Conservation (phyloP, 1,140 invertebrate genomes). For the Dufourea novaeangliae region DNA sequence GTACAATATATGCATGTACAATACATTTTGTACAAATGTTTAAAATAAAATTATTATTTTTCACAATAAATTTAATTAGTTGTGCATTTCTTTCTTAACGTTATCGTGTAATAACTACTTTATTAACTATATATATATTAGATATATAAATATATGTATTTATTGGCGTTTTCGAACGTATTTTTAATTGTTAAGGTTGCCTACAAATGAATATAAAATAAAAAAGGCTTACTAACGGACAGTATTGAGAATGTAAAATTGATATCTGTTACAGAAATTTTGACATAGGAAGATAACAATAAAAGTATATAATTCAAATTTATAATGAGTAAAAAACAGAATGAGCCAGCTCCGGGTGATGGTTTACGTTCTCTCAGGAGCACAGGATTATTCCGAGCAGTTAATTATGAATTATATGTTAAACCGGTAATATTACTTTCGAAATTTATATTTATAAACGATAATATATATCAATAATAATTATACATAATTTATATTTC, state of each 20-base stretch:
- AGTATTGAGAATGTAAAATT: background rate
- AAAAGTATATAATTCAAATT: background rate
- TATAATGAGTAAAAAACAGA: constrained; percentile 67
- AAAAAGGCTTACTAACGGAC: background rate
- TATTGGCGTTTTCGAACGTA: background rate
- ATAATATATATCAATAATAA: background rate
- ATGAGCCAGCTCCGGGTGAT: constrained; percentile 84
- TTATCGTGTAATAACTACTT: background rate
- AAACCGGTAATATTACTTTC: constrained; percentile 85
- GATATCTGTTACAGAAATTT: background rate
- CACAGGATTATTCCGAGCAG: constrained; percentile 86
- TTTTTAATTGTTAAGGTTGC: background rate
- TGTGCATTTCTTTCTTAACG: background rate
- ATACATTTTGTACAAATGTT: background rate
- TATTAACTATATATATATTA: background rate
- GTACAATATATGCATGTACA: too few species aligned
- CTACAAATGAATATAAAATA: background rate
- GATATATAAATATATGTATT: background rate
- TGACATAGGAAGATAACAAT: background rate
- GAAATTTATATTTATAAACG: background rate
- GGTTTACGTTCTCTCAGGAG: constrained; percentile 88
- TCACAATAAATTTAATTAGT: background rate
- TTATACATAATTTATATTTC: constrained; percentile 70
- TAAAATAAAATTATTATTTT: background rate
- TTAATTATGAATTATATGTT: constrained; percentile 92